Base-by-base conservation (phyloP, 2,888 invertebrate species). In the Strigamia crassipes region DNA sequence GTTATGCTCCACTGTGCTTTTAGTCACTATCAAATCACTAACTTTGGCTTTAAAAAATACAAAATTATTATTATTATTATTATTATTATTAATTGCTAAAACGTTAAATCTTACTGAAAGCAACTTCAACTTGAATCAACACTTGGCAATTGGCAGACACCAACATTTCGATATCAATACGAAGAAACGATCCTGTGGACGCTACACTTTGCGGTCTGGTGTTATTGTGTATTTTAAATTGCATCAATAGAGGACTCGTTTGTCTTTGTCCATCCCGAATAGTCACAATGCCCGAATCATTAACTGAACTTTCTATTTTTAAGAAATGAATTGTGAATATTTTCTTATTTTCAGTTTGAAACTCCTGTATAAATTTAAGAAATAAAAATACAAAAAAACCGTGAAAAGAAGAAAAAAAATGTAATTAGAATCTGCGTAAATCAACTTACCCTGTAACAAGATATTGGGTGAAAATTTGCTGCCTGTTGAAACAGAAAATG, bases 151-250 rank as follows among this genome's bases (percentile, higher is more conserved):
- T 9, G 93, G 91, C 85, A 93, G 91, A 0, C 6, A 12, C 31
- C 23, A 31, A 27, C 73, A 95, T 95, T 66, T 89, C 90, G 86
- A 96, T 96, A 86, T 92, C 91, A 23, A 98, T 91, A 86, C 91
- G 94, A 86, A 97, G 91, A 87, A 93, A 92, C 86, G 94, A 93
- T 83, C 92, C 90, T 0, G 93, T 93, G 5, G 95, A 94, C 3
- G 95, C 94, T 13, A 96, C 91, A 86, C 95, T 94, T 87, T 97
- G 96, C 0, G 96, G 96, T 85, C 95, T 90, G 0, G 96, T 96
- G 83, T 92, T 92, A 87, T 98, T 98, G 86, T 92, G 90, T 80
- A 97, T 92, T 82, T 90, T 90, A 87, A 96, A 93, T 0, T 90
- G 89, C 23, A 92, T 92, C 66, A 97, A 83, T 31, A 94, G 88